These are phyloP conservation scores for Gastrophryne carolinensis DNA, from an alignment of 2,797 vertebrate species.

Conservation along the genomic window DNA sequence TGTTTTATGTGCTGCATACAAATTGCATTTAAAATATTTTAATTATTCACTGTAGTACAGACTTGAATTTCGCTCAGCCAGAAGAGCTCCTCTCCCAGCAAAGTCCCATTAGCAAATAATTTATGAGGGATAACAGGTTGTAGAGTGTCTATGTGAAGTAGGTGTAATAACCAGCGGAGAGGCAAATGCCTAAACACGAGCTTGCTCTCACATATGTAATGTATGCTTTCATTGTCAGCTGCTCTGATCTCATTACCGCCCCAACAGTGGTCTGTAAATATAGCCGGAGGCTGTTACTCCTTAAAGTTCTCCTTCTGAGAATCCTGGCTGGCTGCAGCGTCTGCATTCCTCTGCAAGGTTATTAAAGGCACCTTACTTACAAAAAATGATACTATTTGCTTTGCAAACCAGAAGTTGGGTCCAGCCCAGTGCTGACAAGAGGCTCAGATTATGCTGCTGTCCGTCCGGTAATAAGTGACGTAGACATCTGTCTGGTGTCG, in stretches of 20 bases:
- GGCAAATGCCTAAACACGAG: background rate
- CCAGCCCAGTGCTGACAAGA: background rate
- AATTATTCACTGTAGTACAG: too few species aligned
- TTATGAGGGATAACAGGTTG: background rate
- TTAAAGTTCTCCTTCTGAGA: conserved; percentile 48
- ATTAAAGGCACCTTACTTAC: conserved; percentile 37
- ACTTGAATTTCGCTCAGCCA: too few species aligned
- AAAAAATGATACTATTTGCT: background rate
- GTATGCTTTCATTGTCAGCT: conserved; percentile 47
- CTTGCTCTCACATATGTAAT: conserved; percentile 32
- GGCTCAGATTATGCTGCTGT: background rate
- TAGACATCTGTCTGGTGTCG: conserved; percentile 1
- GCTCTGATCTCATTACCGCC: conserved; percentile 50
- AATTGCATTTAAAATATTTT: too few species aligned
- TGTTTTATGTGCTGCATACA: too few species aligned
- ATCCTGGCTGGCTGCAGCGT: conserved; percentile 30
- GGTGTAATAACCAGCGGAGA: background rate
- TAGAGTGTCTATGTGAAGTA: background rate
- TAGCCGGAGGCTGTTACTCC: conserved; percentile 39
- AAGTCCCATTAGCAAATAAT: background rate
- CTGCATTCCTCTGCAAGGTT: conserved; percentile 48
- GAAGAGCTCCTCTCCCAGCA: background rate
- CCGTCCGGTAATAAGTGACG: conserved; percentile 2
- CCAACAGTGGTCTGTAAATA: conserved; percentile 50
- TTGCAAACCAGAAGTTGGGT: conserved; percentile 28